phyloP scores from a whole-genome alignment of 2,797 vertebrate genomes.

The Chelmon rostratus region DNA sequence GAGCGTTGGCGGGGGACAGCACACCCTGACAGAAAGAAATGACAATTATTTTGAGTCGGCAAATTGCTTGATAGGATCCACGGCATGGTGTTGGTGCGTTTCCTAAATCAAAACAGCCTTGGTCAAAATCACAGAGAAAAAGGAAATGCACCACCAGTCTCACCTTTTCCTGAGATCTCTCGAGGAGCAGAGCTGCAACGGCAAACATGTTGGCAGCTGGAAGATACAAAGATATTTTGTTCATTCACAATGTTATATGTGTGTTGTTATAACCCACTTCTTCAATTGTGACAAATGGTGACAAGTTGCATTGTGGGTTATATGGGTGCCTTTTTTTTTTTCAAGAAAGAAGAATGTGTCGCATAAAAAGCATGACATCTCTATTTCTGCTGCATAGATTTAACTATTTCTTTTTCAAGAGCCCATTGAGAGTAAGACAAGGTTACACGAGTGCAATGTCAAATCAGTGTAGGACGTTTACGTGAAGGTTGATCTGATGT shows the following conservation, averaged over 20 bases:
- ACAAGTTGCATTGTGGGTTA: neutral
- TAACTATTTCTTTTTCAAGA: neutral
- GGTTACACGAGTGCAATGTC: neutral
- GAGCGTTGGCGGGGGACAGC: constrained; percentile 40
- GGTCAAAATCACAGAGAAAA: neutral
- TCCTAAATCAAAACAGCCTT: neutral
- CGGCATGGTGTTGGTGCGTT: neutral
- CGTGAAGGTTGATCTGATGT: neutral
- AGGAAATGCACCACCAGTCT: neutral
- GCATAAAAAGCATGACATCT: neutral
- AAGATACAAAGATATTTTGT: constrained; percentile 22
- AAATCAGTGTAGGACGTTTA: neutral
- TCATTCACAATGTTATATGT: neutral
- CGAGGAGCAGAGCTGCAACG: constrained; percentile 62
- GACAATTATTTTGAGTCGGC: neutral
- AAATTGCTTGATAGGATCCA: neutral
- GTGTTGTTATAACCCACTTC: neutral
- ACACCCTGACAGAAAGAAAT: constrained; percentile 40
- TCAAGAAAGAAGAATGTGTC: neutral
- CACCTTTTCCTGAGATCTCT: constrained; percentile 67
- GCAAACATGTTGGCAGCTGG: constrained; percentile 72
- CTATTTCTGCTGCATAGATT: neutral
- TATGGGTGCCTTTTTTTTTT: neutral
- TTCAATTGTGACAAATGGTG: neutral
- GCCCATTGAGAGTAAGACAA: neutral